Base-by-base conservation (phyloP, 2,113 vertebrate species). In the Brachionichthys hirsutus region DNA sequence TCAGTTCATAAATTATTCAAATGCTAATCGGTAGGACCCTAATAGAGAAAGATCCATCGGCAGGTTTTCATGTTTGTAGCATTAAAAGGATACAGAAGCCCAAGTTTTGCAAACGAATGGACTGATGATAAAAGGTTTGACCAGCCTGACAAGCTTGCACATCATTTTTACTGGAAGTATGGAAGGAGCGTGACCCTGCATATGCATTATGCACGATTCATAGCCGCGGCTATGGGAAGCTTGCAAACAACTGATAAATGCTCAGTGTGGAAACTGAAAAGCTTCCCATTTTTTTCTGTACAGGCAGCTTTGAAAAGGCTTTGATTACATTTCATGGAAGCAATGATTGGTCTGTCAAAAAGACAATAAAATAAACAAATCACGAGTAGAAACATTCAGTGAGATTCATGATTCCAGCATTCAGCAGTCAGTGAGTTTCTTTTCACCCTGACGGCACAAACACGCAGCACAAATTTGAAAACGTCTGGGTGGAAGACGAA, bases 391-490 rank as follows among this genome's bases (percentile, higher is more conserved):
- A 24, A 56, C 16, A 22, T 40, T 30, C 8, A 54, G 18, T 36
- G 9, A 34, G 2, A 16, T 3, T 11, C 30, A 7, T 20, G 16
- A 67, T 51, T 61, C 12, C 13, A 18, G 43, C 18, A 8, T n/a
- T n/a, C n/a, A n/a, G n/a, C n/a, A n/a, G 24, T 30, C 24, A 30
- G 24, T 30, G 24, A 30, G 24, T 30, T 30, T 30, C 24, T 30
- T 30, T 30, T 8, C 24, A 30, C 24, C 24, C 24, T 30, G 24
- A 30, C 24, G 4, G 24, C 24, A 30, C 5, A 30, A 30, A 30
- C 24, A 30, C 24, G 12, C 40, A 54, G 12, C 17, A 24, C 17
- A 53, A 54, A 17, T 45, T 3, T 12, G 55, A 58, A 67, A 54
- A 44, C 11, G 12, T 11, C 9, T 42, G 15, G 3, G 9, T 44